phyloP scores from a whole-genome alignment of 2,113 vertebrate genomes.

The Madoqua kirkii region DNA sequence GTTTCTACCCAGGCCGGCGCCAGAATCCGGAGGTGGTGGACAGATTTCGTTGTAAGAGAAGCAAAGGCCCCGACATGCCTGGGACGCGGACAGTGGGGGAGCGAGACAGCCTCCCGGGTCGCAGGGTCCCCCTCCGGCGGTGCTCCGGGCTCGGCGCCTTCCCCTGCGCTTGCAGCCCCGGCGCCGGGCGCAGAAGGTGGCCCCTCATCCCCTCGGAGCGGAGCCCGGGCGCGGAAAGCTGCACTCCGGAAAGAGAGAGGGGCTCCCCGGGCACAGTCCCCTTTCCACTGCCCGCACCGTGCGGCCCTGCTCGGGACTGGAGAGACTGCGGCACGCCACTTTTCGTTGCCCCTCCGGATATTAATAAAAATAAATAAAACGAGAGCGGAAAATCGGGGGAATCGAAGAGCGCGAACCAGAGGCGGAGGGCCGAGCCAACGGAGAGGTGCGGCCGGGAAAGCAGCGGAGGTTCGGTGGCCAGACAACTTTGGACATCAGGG shows the following conservation, averaged over 20 bases:
- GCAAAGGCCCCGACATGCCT: not conserved
- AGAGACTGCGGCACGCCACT: not conserved
- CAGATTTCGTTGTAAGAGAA: conserved; percentile 71
- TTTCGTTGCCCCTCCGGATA: conserved; percentile 26
- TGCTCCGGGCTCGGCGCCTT: not conserved
- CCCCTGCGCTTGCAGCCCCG: not conserved
- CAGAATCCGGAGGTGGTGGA: not conserved
- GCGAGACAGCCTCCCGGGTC: not conserved
- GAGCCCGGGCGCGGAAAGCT: not conserved
- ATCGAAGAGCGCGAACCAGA: not conserved
- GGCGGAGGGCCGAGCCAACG: not conserved
- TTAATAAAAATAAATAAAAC: not conserved
- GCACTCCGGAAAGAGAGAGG: not conserved
- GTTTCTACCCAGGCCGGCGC: not conserved
- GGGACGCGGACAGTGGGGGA: not conserved
- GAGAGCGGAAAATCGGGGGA: not conserved
- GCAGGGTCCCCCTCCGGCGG: not conserved
- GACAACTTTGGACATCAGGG: conserved; percentile 5
- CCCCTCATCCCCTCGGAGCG: not conserved
- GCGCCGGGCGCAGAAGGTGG: not conserved
- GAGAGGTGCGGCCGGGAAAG: not conserved
- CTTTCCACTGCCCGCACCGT: not conserved
- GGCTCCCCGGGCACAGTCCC: not conserved
- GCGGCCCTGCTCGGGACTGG: not conserved
- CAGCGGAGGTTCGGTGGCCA: not conserved